Conservation (phyloP, 2,797 vertebrate species). For the Clangula hyemalis region DNA sequence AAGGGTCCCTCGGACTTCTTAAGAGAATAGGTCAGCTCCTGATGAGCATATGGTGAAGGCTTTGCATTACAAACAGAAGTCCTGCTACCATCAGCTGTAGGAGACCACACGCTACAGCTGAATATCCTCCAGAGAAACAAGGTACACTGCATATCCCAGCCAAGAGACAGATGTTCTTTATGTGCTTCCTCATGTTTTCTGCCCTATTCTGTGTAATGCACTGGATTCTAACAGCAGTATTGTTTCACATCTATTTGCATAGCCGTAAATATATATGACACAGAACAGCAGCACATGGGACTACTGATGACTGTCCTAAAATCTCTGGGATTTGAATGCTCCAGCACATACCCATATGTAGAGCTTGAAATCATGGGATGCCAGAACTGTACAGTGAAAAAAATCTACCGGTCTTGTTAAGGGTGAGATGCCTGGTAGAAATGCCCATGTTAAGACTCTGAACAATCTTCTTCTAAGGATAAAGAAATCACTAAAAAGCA, state of each 20-base stretch:
- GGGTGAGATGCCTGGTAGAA: not conserved
- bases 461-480: not conserved
- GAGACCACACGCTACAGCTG: not conserved
- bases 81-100: not conserved
- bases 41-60: not conserved
- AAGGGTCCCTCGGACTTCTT: not conserved
- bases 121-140: not conserved
- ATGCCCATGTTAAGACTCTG: not conserved
- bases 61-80: not conserved
- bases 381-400: not conserved
- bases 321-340: not conserved
- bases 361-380: not conserved
- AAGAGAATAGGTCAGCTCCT: not conserved
- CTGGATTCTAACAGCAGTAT: not conserved
- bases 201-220: not conserved
- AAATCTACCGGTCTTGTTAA: not conserved
- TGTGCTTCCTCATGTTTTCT: not conserved
- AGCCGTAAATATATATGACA: not conserved
- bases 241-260: not conserved
- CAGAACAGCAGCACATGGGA: not conserved
- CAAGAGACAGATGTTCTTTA: not conserved
- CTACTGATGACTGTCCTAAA: not conserved
- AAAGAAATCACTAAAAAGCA: not conserved
- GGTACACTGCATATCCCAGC: not conserved
- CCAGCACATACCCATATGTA: not conserved